These are phyloP conservation scores for Trachurus trachurus DNA, from an alignment of 2,797 vertebrate species.

Conservation along the genomic window DNA sequence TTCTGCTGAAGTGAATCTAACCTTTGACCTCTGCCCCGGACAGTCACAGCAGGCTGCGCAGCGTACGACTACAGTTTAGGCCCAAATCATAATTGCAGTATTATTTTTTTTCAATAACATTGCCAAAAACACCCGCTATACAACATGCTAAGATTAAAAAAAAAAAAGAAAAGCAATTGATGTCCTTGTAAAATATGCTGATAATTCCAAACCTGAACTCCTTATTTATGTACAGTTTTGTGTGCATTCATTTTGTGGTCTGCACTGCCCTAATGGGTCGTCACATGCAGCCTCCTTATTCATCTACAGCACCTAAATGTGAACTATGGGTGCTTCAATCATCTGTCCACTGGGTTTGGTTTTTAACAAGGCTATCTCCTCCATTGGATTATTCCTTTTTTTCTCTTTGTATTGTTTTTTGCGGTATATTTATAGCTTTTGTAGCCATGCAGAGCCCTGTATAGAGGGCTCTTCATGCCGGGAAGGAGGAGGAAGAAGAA, in stretches of 20 bases:
- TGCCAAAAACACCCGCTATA: slow-evolving; percentile 86
- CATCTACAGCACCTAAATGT: slow-evolving; percentile 62
- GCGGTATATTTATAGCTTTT: slow-evolving; percentile 82
- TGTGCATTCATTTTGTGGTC: slow-evolving; percentile 63
- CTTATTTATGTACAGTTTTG: slow-evolving; percentile 77
- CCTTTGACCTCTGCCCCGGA: slow-evolving; percentile 43
- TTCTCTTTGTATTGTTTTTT: slow-evolving; percentile 65
- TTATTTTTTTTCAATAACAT: slow-evolving; percentile 79
- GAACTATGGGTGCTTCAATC: slow-evolving; percentile 55
- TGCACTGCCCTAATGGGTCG: slow-evolving; percentile 66
- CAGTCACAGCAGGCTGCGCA: slow-evolving; percentile 36
- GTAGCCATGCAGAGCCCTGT: slow-evolving; percentile 94
- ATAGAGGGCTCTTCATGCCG: slow-evolving; percentile 92
- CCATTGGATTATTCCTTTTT: slow-evolving; percentile 43
- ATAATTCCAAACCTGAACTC: slow-evolving; percentile 82
- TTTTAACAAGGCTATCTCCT: slow-evolving; percentile 74
- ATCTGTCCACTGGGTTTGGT: slow-evolving; percentile 63
- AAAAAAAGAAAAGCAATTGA: slow-evolving; percentile 78
- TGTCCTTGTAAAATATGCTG: slow-evolving; percentile 86
- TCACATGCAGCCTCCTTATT: slow-evolving; percentile 71
- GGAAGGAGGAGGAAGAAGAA: slow-evolving; percentile 42
- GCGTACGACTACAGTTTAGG: slow-evolving; percentile 46
- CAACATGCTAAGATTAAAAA: slow-evolving; percentile 85
- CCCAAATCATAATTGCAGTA: slow-evolving; percentile 53
- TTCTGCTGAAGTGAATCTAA: slow-evolving; percentile 16